Base-by-base conservation (phyloP, 2,113 vertebrate genomes). In the Lampris incognitus region DNA sequence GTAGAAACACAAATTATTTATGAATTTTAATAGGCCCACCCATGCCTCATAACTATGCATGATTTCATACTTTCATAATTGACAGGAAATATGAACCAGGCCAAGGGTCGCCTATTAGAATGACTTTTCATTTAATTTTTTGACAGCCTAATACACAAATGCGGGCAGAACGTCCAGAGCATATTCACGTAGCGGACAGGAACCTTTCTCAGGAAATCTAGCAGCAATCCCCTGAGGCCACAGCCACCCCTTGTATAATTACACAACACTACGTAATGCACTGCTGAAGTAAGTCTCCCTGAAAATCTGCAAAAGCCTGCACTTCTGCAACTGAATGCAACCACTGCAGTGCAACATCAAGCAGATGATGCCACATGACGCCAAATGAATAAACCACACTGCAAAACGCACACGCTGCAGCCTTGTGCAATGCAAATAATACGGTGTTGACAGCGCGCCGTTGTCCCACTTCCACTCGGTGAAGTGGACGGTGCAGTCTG, bases 71-170 rank as follows among this genome's bases (percentile, higher is more conserved):
- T 95, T 96, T 96, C 95, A 95, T 98, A 98, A 98, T 97, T 97
- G 97, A 97, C 97, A 97, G 97, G 96, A 97, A 97, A 98, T 98
- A 98, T 97, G 97, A 97, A 96, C 94, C 94, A 95, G 96, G 97
- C 97, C 96, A 97, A 94, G 95, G 96, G 97, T 97, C 95, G 94
- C 95, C 97, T 96, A 96, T 98, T 97, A 98, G 97, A 99, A 96
- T 96, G 98, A 97, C 97, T 99, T 98, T 97, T 97, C 98, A 98
- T 98, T 98, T 96, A 95, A 96, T 96, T 95, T 96, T 95, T 94
- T 98, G 97, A 98, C 97, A 98, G 96, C 94, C 90, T 51, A 94
- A 95, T 94, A 95, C 95, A 96, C 95, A 95, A 95, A 95, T 91
- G 93, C 92, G 66, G 89, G 72, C 86, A 85, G 89, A 94, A 93